These are phyloP conservation scores for Falco peregrinus DNA, from an alignment of 2,797 vertebrate genomes.

Conservation along the genomic window DNA sequence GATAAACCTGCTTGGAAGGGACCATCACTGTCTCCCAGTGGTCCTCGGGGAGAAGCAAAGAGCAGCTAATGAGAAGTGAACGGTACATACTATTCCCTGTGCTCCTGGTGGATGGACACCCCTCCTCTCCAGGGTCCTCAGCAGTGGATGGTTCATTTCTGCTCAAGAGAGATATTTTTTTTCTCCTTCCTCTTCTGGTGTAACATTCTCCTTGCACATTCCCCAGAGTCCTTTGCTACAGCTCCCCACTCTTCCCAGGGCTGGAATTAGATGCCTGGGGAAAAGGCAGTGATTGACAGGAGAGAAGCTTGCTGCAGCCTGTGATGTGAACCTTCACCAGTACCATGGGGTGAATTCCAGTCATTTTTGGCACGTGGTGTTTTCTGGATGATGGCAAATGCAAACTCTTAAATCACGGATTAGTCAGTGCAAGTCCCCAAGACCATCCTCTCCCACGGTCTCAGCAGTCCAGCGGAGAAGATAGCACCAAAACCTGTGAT, in stretches of 20 bases:
- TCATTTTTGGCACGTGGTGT: not conserved
- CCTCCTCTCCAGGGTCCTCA: not conserved
- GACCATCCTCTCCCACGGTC: not conserved
- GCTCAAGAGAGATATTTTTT: not conserved
- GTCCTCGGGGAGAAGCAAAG: not conserved
- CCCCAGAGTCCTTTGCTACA: not conserved
- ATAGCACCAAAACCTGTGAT: not conserved
- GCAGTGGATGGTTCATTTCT: not conserved
- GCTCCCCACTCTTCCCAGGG: not conserved
- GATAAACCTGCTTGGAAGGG: not conserved
- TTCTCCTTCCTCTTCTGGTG: not conserved
- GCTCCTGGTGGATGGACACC: not conserved
- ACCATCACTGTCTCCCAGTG: not conserved
- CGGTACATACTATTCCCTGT: not conserved
- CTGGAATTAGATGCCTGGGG: not conserved
- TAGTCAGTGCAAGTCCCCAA: not conserved
- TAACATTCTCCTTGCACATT: not conserved
- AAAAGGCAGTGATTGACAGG: not conserved
- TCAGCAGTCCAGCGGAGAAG: not conserved
- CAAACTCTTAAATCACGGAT: conserved; percentile 27
- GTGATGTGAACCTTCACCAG: not conserved
- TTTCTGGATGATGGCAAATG: conserved; percentile 25
- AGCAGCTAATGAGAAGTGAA: not conserved
- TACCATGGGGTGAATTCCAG: conserved; percentile 17
- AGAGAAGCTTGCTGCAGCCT: not conserved